phyloP scores from a whole-genome alignment of 2,113 vertebrate species.

The Noturus placidus region DNA sequence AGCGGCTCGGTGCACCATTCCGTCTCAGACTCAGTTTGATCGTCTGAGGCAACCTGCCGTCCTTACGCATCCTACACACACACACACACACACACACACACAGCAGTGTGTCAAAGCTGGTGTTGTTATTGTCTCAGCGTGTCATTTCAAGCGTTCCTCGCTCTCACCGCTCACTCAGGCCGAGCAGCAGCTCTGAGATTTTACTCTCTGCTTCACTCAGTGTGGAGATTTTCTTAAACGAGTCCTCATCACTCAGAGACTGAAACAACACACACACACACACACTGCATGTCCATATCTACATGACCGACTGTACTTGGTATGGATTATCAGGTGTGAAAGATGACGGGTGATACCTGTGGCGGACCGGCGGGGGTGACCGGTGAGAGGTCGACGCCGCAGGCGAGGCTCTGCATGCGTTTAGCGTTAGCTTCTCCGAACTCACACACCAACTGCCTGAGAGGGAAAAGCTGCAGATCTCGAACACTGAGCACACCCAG shows the following conservation, averaged over 20 bases:
- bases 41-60: constrained; percentile 83
- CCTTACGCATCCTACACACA: constrained; percentile 75
- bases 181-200: constrained; percentile 77
- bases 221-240: constrained; percentile 84
- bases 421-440: constrained; percentile 75
- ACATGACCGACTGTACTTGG: no score
- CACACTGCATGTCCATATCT: neutral
- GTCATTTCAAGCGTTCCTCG: neutral
- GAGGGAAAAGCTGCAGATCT: constrained; percentile 76
- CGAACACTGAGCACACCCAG: constrained; percentile 74
- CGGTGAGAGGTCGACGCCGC: constrained; percentile 78
- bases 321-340: no score
- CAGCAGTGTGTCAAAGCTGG: neutral
- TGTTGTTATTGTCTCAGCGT: neutral
- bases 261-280: constrained; percentile 55
- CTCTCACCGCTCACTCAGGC: constrained; percentile 78
- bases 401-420: constrained; percentile 78
- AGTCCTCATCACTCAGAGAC: constrained; percentile 93
- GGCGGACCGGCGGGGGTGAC: constrained; percentile 81
- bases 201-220: constrained; percentile 76
- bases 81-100: neutral
- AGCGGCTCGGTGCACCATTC: constrained; percentile 66
- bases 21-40: constrained; percentile 77
- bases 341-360: constrained; percentile 67
- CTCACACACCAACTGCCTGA: constrained; percentile 72